phyloP scores from a whole-genome alignment of 2,113 vertebrate species.

The Mesocricetus auratus region DNA sequence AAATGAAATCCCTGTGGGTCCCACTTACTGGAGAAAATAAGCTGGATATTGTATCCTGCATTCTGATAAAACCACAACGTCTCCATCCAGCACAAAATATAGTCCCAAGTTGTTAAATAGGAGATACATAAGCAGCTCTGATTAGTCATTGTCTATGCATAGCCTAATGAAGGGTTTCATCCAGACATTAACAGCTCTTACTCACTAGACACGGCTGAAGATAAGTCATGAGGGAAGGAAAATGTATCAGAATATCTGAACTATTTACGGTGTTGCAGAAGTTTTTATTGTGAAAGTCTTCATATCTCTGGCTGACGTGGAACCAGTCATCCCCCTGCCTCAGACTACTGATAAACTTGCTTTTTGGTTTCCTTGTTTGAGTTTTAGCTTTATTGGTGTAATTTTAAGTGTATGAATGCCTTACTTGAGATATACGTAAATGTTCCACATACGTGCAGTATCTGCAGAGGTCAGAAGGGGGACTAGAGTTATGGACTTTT shows the following conservation, averaged over 20 bases:
- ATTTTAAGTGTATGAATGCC: neutral
- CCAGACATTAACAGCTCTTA: neutral
- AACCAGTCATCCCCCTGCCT: neutral
- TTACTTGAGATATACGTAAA: neutral
- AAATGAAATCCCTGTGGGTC: neutral
- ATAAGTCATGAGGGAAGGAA: rapidly evolving
- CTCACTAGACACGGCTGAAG: neutral
- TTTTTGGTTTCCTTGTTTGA: neutral
- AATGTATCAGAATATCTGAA: neutral
- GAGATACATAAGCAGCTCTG: rapidly evolving
- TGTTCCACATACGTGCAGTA: neutral
- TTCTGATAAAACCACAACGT: neutral
- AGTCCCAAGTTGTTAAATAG: neutral
- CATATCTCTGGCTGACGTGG: neutral
- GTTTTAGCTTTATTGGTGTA: neutral
- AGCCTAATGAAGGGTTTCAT: neutral
- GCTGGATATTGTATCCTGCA: neutral
- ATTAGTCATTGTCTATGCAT: neutral
- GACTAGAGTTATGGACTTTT: neutral
- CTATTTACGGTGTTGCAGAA: neutral
- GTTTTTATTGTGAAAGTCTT: neutral
- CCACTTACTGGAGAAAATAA: neutral
- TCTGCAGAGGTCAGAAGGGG: neutral
- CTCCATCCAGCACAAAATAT: neutral
- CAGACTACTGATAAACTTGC: neutral